Conservation (phyloP, 2,797 vertebrate genomes). For the Microchirus variegatus region DNA sequence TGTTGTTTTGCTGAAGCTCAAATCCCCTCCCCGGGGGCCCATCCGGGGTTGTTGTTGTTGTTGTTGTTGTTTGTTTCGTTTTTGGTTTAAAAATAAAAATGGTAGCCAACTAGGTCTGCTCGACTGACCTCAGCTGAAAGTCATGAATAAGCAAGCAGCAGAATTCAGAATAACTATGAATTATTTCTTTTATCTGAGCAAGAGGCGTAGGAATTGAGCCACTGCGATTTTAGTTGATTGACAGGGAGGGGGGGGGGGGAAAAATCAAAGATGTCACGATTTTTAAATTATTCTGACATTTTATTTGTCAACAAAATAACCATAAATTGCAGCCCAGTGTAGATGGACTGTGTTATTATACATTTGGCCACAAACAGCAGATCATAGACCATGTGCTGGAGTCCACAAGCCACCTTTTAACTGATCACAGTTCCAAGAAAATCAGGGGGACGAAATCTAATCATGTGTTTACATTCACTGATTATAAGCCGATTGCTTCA, state of each 20-base stretch:
- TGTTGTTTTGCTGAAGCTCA: conserved; percentile 69
- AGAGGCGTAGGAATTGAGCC: neutral
- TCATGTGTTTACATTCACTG: too few relatives aligned
- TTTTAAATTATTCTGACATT: neutral
- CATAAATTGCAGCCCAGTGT: too few relatives aligned
- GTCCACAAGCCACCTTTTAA: too few relatives aligned
- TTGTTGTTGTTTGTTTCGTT: conserved; percentile 52
- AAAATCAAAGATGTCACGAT: too few relatives aligned
- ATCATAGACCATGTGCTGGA: too few relatives aligned
- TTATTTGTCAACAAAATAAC: too few relatives aligned
- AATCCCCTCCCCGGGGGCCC: conserved; percentile 67
- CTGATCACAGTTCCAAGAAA: too few relatives aligned
- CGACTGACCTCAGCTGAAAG: conserved; percentile 29
- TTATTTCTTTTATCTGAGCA: neutral
- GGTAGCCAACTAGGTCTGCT: conserved; percentile 7
- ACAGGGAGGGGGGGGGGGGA: too few relatives aligned
- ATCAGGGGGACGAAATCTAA: too few relatives aligned
- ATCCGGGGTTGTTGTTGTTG: conserved; percentile 42
- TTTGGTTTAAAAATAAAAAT: conserved; percentile 38
- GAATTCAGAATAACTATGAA: conserved; percentile 1
- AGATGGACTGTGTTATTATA: too few relatives aligned
- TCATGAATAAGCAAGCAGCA: conserved; percentile 24
- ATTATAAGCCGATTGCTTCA: too few relatives aligned
- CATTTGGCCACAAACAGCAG: too few relatives aligned
- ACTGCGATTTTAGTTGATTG: neutral